These are phyloP conservation scores for Blera fallax DNA, from an alignment of 2,888 invertebrate species.

Conservation along the genomic window DNA sequence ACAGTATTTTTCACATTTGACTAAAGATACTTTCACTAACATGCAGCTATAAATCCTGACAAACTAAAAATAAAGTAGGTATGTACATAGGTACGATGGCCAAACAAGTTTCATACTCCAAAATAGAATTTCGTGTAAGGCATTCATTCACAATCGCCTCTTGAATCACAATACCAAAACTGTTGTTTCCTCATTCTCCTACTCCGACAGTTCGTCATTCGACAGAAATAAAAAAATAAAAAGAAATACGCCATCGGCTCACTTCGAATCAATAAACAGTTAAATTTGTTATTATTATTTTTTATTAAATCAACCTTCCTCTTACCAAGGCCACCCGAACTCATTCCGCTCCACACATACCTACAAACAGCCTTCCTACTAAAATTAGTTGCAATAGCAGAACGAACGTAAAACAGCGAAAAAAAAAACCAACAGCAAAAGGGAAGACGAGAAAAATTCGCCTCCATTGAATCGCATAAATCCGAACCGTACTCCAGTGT, in stretches of 20 bases:
- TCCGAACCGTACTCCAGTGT: conserved; percentile 13
- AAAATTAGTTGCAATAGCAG: conserved; percentile 51
- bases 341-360: neutral
- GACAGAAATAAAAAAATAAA: neutral
- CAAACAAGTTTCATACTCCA: neutral
- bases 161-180: neutral
- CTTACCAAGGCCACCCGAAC: conserved; percentile 42
- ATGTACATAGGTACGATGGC: neutral
- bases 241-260: neutral
- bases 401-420: conserved; percentile 26
- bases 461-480: conserved; percentile 67
- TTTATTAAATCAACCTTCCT: conserved; percentile 35
- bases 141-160: neutral
- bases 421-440: conserved; percentile 5
- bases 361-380: conserved; percentile 49
- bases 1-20: no score
- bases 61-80: no score
- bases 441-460: conserved; percentile 45
- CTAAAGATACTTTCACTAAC: no score
- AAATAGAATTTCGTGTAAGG: conserved; percentile 1
- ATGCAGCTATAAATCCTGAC: no score
- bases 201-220: neutral
- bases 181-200: neutral
- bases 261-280: conserved; percentile 47
- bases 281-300: conserved; percentile 34